Evolutionary conservation across 2,888 invertebrate genomes (phyloP), one percentile per base, ranked within the genome.

Genomic region (Spisula solida): DNA sequence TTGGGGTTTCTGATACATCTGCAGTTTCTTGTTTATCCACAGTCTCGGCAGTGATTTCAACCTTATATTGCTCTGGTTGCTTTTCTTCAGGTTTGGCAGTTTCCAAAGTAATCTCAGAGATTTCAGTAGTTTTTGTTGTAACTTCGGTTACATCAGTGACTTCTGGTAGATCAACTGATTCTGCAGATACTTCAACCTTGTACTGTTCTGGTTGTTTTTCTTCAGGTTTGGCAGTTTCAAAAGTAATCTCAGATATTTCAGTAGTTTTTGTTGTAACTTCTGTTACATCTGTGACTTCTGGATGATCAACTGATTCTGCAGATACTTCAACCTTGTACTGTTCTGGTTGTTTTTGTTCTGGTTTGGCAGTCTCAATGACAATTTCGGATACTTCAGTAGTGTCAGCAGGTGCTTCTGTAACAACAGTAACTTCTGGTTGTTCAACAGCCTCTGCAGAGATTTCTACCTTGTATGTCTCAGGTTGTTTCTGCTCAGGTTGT

Each of bases 331-430:
- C 85, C 48, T 89, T 90, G 29, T 60, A 88, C 48, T 86, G 82
- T 81, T 89, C 91, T 25, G 86, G 88, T 81, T 87, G 83, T 48
- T 86, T 82, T 25, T 88, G 60, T 31, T 87, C 41, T n/a, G 92
- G 89, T 82, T 85, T 88, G 12, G 51, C 85, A 60, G 88, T 60
- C 14, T 91, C 92, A 47, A 89, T 82, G 48, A 82, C 29, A 18
- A 93, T 90, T 82, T 93, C 90, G 34, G 85, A 75, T 25, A 89
- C 81, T 29, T 78, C 51, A n/a, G 82, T 86, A 41, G 88, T 91
- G 48, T 92, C 91, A 79, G 87, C 66, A 51, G 86, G 70, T 34
- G 70, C 60, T 70, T 89, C 89, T 16, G 31, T 56, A 10, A 92
- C 86, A 34, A 88, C 89, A 55, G 83, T 48, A 0, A 91, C 85